These are phyloP conservation scores for Trissolcus basalis DNA, from an alignment of 1,140 invertebrate species.

Conservation along the genomic window DNA sequence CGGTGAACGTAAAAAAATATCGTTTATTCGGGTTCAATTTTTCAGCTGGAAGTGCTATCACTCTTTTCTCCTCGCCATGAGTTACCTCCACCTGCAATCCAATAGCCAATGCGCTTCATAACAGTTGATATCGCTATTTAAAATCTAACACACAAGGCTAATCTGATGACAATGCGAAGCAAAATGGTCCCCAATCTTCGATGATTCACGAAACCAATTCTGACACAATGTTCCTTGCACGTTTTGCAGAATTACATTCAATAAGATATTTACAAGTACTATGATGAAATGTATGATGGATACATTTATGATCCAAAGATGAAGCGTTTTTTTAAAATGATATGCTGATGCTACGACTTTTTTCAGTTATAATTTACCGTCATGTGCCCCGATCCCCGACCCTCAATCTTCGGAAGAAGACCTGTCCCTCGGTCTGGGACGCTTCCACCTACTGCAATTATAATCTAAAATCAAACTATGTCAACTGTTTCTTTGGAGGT, in stretches of 20 bases:
- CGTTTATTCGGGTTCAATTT: constrained; percentile 90
- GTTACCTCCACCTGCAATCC: constrained; percentile 81
- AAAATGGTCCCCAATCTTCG: constrained; percentile 20
- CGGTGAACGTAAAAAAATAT: constrained; percentile 92
- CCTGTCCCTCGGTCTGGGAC: constrained; percentile 66
- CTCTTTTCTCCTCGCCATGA: constrained; percentile 86
- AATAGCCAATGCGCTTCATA: constrained; percentile 10
- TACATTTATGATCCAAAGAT: too few relatives aligned
- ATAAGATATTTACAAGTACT: too few relatives aligned
- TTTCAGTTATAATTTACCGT: constrained; percentile 66
- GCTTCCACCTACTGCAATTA: constrained; percentile 75
- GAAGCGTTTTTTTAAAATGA: too few relatives aligned
- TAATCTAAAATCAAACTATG: constrained; percentile 73
- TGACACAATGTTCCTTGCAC: background rate
- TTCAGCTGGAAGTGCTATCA: constrained; percentile 89
- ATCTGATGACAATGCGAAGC: constrained; percentile 14
- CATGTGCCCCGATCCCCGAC: constrained; percentile 72
- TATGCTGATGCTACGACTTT: background rate
- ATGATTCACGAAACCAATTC: constrained; percentile 15
- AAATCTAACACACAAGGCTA: background rate
- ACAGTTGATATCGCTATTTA: background rate
- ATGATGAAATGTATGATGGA: too few relatives aligned
- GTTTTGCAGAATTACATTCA: too few relatives aligned
- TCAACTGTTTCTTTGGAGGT: constrained; percentile 59
- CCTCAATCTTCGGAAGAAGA: constrained; percentile 74